Base-by-base conservation (phyloP, 2,888 invertebrate genomes). In the Lochmaea capreae region DNA sequence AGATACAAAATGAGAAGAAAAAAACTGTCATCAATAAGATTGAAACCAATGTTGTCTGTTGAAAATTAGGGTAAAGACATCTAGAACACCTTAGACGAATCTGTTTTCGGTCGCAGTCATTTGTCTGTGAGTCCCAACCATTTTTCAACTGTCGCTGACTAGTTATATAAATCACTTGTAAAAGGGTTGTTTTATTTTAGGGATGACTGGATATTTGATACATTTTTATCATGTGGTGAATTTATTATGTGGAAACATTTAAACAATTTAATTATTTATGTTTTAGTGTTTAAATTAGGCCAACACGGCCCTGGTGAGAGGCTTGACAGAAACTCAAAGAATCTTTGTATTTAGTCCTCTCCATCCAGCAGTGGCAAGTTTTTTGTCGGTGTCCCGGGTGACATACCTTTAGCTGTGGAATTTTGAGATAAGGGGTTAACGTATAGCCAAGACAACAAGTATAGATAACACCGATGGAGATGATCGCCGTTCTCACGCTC, bases 381-480 rank as follows among this genome's bases (percentile, higher is more conserved):
- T 85, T 85, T 85, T 85, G 85, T 84, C 84, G 83, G 84, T 63
- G 62, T 80, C 80, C 80, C 81, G 81, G 83, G 85, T 86, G 86
- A 85, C 85, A 86, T 86, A 86, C 86, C 86, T 85, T 84, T 82
- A 83, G 80, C 83, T 81, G 82, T 80, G 83, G 85, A 85, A 86
- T 85, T 82, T 81, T 81, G 77, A 85, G 86, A 86, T 86, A 86
- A 86, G 85, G 85, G 85, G 85, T 85, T 86, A 86, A 86, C 85
- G 84, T 86, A 86, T 86, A 84, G 84, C 83, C 83, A 82, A 83
- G 85, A 84, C 85, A 81, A 81, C 80, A 80, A 81, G 80, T 80
- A 81, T 81, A 85, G 85, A 85, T 85, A 86, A 85, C 83, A 81
- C 49, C 74, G 81, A 83, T 72, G 68, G 33, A 46, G 71, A 63